Percentiles rank a stretch among this genome's conserved stretches.
phyloP scores from a whole-genome alignment of 1,140 invertebrate genomes.

The Bathynomus jamesi region DNA sequence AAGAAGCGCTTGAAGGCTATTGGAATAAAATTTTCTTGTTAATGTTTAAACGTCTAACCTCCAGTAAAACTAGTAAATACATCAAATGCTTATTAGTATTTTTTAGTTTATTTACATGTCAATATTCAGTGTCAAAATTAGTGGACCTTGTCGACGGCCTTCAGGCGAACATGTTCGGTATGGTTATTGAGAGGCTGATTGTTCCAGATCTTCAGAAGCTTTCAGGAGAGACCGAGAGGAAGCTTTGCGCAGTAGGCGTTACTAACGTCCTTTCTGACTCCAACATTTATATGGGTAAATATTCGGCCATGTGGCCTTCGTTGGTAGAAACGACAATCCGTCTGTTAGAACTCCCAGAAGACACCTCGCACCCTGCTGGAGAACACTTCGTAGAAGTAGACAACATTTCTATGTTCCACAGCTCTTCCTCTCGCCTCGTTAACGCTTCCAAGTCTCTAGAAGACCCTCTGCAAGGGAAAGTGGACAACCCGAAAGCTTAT shows the following conservation, averaged over 20 bases:
- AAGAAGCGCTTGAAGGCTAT: constrained; percentile 58
- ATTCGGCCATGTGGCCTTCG: constrained; percentile 48
- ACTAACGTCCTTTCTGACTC: constrained; percentile 73
- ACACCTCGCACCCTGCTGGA: constrained; percentile 66
- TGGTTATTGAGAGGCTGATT: constrained; percentile 83
- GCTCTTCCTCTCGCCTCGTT: constrained; percentile 75
- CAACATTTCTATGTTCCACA: constrained; percentile 77
- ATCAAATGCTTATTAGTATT: constrained; percentile 82
- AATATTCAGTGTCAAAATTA: constrained; percentile 62
- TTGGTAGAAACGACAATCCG: constrained; percentile 65
- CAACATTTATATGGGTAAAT: constrained; percentile 55
- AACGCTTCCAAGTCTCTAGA: constrained; percentile 66
- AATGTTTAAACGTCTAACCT: constrained; percentile 81
- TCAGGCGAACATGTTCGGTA: constrained; percentile 86
- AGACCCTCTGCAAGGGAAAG: constrained; percentile 60
- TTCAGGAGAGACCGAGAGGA: constrained; percentile 67
- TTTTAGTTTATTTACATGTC: constrained; percentile 73
- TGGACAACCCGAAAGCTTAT: constrained; percentile 45
- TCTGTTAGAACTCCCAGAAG: constrained; percentile 79
- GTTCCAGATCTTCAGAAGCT: constrained; percentile 80
- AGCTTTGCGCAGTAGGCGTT: constrained; percentile 81
- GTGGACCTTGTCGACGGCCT: constrained; percentile 74
- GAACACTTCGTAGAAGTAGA: constrained; percentile 82
- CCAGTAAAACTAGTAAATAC: constrained; percentile 90
- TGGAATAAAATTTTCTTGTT: constrained; percentile 83